Evolutionary conservation across 2,888 invertebrate genomes (phyloP), one percentile per base, ranked within the genome.

Genomic region (Gari tellinella): DNA sequence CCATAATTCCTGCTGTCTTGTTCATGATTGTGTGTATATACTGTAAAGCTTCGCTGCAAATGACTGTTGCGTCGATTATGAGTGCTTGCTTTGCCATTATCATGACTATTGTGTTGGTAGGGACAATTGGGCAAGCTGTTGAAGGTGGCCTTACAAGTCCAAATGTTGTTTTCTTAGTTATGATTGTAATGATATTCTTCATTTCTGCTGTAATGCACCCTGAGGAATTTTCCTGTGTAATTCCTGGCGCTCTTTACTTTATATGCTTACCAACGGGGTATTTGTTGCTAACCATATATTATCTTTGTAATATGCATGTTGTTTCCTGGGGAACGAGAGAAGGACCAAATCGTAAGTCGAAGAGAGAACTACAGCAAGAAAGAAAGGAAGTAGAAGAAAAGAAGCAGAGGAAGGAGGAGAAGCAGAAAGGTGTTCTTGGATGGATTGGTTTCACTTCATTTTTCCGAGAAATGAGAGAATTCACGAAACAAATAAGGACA

Each of bases 41-140:
- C 0, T 96, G 97, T 92, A 98, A 97, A 93, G 94, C 97, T 2
- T 95, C 95, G 87, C 95, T 97, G 88, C 98, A 97, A 94, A 96
- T 96, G 93, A 93, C 88, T 7, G 56, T 83, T 14, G 88, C 85
- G 1, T 85, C 85, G 7, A 72, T 88, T 1, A 76, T 88, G 67
- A 89, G 98, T 25, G 98, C 99, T 12, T 95, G 95, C 14, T 99
- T 99, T 92, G 98, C 98, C 21, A 94, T 99, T 93, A 96, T 99
- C 85, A 99, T 99, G 99, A 99, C 99, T 96, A 98, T 99, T 82
- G 99, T 99, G 25, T 97, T 99, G 84, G 99, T 99, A 51, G 99
- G 99, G 94, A 99, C 99, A 0, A 97, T 99, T 0, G 94, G 99
- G 26, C 99, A 99, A 92, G 94, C 99, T 89, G 97, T 98, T 80